These are phyloP conservation scores for Hydrocynus forskahlii DNA, from an alignment of 2,797 vertebrate genomes.

Conservation along the genomic window DNA sequence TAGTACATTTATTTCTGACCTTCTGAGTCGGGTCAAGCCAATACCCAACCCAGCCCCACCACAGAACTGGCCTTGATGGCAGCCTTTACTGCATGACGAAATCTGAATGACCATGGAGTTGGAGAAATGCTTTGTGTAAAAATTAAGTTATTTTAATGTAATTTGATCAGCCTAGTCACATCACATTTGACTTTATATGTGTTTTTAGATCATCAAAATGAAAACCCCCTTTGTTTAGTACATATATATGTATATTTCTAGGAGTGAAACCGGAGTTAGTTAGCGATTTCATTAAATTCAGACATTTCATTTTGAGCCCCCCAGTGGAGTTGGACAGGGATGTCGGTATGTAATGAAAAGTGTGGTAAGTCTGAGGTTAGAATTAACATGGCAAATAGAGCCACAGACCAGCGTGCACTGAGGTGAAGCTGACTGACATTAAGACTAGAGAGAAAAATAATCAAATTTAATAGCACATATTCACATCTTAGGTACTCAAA, in stretches of 20 bases:
- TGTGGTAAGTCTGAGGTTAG: not conserved
- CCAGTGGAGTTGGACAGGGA: not conserved
- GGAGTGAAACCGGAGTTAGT: not conserved
- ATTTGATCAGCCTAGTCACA: conserved; percentile 17
- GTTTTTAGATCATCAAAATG: not conserved
- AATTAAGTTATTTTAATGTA: not conserved
- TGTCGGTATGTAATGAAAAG: conserved; percentile 28
- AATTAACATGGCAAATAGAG: not conserved
- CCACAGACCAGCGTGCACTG: too few relatives aligned
- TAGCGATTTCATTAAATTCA: conserved; percentile 3
- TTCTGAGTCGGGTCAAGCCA: not conserved
- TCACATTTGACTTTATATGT: not conserved
- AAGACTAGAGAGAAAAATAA: not conserved
- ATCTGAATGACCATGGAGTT: not conserved
- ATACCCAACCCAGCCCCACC: not conserved
- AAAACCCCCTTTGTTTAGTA: not conserved
- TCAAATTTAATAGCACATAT: not conserved
- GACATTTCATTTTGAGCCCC: conserved; percentile 9
- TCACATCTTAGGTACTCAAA: not conserved
- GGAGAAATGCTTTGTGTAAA: not conserved
- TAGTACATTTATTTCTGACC: not conserved
- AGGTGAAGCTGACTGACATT: not conserved
- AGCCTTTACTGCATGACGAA: too few relatives aligned
- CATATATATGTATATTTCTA: not conserved
- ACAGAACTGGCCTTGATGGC: not conserved